Evolutionary conservation across 1,140 invertebrate genomes (phyloP).

Genomic region (Laupala kohalensis): DNA sequence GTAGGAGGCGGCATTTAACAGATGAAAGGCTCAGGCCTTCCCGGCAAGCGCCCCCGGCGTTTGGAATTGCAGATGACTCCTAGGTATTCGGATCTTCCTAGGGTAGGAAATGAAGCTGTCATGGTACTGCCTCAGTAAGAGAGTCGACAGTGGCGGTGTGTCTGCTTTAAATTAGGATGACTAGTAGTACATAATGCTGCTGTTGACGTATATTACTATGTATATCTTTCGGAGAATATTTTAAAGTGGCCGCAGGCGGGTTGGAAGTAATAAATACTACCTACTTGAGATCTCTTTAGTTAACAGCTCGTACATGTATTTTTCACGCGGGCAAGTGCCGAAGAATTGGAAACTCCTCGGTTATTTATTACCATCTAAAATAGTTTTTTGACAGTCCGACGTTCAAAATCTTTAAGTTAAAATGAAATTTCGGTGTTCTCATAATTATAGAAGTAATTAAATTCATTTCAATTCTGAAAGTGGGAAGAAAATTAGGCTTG

Average conservation of each 20-base stretch:
- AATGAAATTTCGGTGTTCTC: neutral
- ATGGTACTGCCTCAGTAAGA: neutral
- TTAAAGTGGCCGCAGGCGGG: neutral
- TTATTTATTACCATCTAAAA: neutral
- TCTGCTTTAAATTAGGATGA: neutral
- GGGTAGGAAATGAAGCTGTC: neutral
- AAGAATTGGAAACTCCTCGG: neutral
- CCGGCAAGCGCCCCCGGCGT: too few species aligned
- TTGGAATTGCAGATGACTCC: neutral
- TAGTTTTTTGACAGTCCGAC: too few species aligned
- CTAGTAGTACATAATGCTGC: neutral
- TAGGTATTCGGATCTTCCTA: neutral
- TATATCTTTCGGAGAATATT: neutral
- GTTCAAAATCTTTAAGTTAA: neutral
- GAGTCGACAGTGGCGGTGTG: neutral
- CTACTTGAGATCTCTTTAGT: neutral
- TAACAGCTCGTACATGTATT: neutral
- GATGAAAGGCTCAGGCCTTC: too few species aligned
- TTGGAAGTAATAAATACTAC: neutral
- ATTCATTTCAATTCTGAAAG: too few species aligned
- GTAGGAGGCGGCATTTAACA: too few species aligned
- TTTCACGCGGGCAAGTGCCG: neutral
- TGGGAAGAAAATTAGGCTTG: too few species aligned
- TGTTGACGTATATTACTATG: neutral
- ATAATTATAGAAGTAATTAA: neutral